Base-by-base conservation (phyloP, 1,140 invertebrate species). In the Mylabris phalerata region DNA sequence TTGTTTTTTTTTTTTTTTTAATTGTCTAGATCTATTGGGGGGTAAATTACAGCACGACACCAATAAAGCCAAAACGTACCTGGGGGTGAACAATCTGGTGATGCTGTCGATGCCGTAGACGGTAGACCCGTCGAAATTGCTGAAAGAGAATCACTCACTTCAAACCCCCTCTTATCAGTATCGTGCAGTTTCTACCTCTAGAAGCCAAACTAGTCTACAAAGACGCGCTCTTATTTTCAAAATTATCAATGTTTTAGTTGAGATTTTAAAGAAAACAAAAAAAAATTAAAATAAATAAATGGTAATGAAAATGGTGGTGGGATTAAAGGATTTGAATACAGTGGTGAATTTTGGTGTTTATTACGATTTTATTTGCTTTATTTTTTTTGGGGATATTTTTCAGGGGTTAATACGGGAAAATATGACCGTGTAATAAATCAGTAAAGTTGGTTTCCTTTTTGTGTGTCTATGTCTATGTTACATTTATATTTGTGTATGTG, bases 111-210 rank as follows among this genome's bases (percentile, higher is more conserved):
- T 63, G 59, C 63, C 62, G 60, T 65, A 62, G 67, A 62, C 67
- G 67, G 65, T 65, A 55, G 66, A 60, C 63, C 65, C 68, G 61
- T 66, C 63, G 60, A 54, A 64, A 62, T 67, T 63, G 67, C 71
- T 73, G 71, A 72, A 73, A 73, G 71, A 73, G 70, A 73, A 70
- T 64, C 62, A 69, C 70, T 68, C 67, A 69, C 67, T 73, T 72
- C 67, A 73, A 73, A 73, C 71, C 69, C 67, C 71, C 68, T 68
- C 61, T 72, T 67, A 63, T 64, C 60, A 65, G 60, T 67, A 56
- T 66, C 66, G 63, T 67, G 67, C 68, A 68, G 55, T 63, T 32
- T 65, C 68, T 70, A 70, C 68, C 61, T 65, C 63, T 65, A 67
- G 57, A 63, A 63, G 60, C 60, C 59, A 48, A 19, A 65, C 66